A percentile compares a stretch with the other conserved stretches of the same genome.
Evolutionary conservation across 2,113 vertebrate species (phyloP).

Genomic region (Cyprinodon brontotheroides): DNA sequence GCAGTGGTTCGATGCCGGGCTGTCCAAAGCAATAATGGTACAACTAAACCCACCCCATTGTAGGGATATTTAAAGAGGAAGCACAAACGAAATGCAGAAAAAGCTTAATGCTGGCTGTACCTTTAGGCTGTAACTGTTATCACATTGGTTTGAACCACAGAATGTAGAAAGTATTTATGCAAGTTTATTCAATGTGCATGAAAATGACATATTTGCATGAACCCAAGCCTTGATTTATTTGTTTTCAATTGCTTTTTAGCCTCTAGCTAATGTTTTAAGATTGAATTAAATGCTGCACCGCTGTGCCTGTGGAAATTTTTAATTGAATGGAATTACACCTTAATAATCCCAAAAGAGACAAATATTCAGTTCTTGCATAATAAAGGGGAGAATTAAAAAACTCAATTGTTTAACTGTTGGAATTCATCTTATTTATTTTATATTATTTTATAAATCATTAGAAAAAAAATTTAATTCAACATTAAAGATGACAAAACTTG

Average conservation of each 20-base stretch:
- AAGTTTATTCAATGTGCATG: conserved; percentile 62
- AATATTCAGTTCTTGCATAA: not conserved
- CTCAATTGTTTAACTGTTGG: not conserved
- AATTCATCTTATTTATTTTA: not conserved
- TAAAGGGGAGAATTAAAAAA: not conserved
- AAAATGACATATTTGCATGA: conserved; percentile 50
- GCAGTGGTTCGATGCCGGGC: conserved; percentile 34
- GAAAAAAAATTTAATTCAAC: too few species aligned
- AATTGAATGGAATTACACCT: conserved; percentile 1
- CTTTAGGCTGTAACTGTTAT: conserved; percentile 7
- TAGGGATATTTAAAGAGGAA: conserved; percentile 45
- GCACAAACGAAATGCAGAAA: conserved; percentile 49
- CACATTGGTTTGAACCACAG: conserved; percentile 28
- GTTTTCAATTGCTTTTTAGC: conserved; percentile 14
- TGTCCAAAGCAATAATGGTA: conserved; percentile 66
- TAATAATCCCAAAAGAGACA: conserved; percentile 1
- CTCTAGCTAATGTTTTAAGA: conserved; percentile 24
- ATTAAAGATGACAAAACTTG: too few species aligned
- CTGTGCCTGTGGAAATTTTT: conserved; percentile 62
- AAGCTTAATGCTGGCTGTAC: conserved; percentile 17
- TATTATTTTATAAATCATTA: not conserved
- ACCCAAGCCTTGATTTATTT: conserved; percentile 30
- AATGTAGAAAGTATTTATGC: conserved; percentile 43
- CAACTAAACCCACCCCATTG: conserved; percentile 27
- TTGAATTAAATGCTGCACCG: conserved; percentile 44